A percentile compares a stretch with the other conserved stretches of the same genome.
Evolutionary conservation across 2,888 invertebrate species (phyloP).

Genomic region (Caradrina clavipalpis): DNA sequence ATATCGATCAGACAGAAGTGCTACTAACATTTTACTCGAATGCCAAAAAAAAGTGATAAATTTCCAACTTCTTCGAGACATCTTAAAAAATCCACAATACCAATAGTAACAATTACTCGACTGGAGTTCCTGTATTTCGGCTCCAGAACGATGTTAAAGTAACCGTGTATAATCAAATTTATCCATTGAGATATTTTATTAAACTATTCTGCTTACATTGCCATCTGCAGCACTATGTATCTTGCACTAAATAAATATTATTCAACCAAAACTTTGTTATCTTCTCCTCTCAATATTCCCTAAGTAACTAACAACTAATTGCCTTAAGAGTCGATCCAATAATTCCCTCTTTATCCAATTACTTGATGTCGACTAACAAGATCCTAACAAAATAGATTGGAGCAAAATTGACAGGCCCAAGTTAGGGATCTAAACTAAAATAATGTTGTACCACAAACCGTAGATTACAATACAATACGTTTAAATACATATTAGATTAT

Average conservation of each 20-base stretch:
- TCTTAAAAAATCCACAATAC: no score
- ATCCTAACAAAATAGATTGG: slow-evolving; percentile 60
- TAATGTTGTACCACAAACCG: slow-evolving; percentile 50
- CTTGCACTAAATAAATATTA: background rate
- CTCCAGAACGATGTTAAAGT: no score
- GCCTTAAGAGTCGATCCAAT: slow-evolving; percentile 55
- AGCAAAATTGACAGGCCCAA: slow-evolving; percentile 51
- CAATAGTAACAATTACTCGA: no score
- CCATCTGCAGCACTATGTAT: background rate
- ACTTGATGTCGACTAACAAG: slow-evolving; percentile 52
- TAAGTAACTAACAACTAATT: slow-evolving; percentile 43
- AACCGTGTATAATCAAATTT: no score
- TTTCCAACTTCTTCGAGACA: no score
- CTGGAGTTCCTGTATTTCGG: no score
- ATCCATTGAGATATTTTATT: no score
- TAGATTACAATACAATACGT: slow-evolving; percentile 64
- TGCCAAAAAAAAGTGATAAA: no score
- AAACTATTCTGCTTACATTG: no score
- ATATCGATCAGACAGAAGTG: no score
- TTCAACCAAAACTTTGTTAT: slow-evolving; percentile 2
- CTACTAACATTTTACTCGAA: no score
- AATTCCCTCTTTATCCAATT: slow-evolving; percentile 53
- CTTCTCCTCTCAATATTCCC: slow-evolving; percentile 34
- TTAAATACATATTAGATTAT: slow-evolving; percentile 64
- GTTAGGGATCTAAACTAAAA: slow-evolving; percentile 52